These are phyloP conservation scores for Calliopum simillimum DNA, from an alignment of 2,888 invertebrate species.

Conservation along the genomic window DNA sequence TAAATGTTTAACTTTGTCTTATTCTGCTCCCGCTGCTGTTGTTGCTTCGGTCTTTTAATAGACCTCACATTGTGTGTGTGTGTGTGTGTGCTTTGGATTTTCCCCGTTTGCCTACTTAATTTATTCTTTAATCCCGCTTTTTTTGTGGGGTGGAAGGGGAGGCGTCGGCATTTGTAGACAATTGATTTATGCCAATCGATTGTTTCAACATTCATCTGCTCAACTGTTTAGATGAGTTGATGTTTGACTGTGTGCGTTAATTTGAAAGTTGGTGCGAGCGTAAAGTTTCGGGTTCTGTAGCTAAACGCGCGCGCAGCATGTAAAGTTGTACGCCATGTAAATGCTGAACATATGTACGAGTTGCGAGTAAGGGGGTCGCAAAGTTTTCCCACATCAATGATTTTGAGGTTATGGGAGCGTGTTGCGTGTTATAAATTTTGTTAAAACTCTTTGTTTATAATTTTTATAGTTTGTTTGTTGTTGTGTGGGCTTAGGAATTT, in stretches of 20 bases:
- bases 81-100: neutral
- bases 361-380: neutral
- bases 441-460: slow-evolving; percentile 13
- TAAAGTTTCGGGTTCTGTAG: neutral
- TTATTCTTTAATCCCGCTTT: slow-evolving; percentile 21
- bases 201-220: slow-evolving; percentile 34
- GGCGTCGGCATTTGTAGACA: slow-evolving; percentile 24
- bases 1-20: slow-evolving; percentile 32
- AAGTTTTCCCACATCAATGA: slow-evolving; percentile 30
- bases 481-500: slow-evolving; percentile 1
- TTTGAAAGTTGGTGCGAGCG: neutral
- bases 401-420: slow-evolving; percentile 16
- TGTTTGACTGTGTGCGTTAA: slow-evolving; percentile 1
- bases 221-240: slow-evolving; percentile 13
- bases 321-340: neutral
- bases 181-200: slow-evolving; percentile 51
- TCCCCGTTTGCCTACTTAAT: neutral
- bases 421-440: slow-evolving; percentile 26
- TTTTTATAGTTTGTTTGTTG: slow-evolving; percentile 18
- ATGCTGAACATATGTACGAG: slow-evolving; percentile 2
- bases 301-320: neutral
- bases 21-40: neutral
- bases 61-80: neutral
- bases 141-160: neutral
- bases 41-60: neutral